Conservation (phyloP, 2,113 vertebrate genomes). For the Azemiops feae region DNA sequence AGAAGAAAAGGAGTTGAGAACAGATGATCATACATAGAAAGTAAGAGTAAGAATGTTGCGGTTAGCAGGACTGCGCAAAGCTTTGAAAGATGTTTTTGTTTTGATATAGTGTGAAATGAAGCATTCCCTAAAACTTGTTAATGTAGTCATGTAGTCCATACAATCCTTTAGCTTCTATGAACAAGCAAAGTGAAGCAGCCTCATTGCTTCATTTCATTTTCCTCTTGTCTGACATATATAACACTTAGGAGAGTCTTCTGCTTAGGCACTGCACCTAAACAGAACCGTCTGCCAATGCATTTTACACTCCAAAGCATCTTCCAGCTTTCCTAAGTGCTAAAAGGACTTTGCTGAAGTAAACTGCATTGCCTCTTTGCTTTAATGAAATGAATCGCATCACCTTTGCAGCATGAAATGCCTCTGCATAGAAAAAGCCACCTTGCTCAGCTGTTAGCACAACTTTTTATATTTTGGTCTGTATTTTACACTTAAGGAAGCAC, state of each 20-base stretch:
- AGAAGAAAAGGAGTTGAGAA: not conserved
- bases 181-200: not conserved
- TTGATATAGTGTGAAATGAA: not conserved
- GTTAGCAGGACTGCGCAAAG: not conserved
- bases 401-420: not conserved
- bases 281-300: not conserved
- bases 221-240: not conserved
- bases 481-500: not conserved
- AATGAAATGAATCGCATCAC: not conserved
- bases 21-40: not conserved
- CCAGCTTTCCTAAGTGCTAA: not conserved
- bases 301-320: not conserved
- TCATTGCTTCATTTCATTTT: not conserved
- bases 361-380: not conserved
- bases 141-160: not conserved
- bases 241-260: not conserved
- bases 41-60: not conserved
- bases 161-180: not conserved
- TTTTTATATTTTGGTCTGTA: not conserved
- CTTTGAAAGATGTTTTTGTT: not conserved
- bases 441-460: not conserved
- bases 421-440: not conserved
- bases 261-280: not conserved
- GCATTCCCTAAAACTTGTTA: not conserved
- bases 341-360: not conserved